Percentiles rank a stretch among this genome's conserved stretches.
Evolutionary conservation across 2,888 invertebrate species (phyloP).

Genomic region (Diaperis boleti): DNA sequence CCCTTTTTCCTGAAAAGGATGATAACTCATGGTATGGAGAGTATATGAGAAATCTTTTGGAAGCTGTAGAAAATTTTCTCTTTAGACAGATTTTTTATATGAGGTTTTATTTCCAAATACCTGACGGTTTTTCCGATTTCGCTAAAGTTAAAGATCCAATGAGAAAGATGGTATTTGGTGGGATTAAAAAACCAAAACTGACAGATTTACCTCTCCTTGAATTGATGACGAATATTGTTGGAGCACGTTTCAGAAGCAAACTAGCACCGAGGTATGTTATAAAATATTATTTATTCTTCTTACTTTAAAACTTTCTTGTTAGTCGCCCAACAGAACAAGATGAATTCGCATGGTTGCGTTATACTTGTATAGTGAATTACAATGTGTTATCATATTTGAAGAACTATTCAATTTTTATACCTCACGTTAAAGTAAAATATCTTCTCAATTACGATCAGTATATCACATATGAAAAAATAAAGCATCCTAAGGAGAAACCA

Average conservation of each 20-base stretch:
- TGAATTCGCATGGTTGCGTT: slow-evolving; percentile 43
- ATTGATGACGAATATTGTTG: slow-evolving; percentile 57
- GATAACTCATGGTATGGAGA: slow-evolving; percentile 47
- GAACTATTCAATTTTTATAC: slow-evolving; percentile 60
- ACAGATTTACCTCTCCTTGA: slow-evolving; percentile 55
- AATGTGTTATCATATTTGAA: slow-evolving; percentile 61
- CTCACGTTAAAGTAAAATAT: slow-evolving; percentile 63
- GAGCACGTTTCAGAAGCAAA: slow-evolving; percentile 33
- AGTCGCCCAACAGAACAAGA: not conserved
- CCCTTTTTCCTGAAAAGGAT: slow-evolving; percentile 53
- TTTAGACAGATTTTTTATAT: slow-evolving; percentile 59
- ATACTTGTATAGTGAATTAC: slow-evolving; percentile 58
- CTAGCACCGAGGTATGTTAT: not conserved
- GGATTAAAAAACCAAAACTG: slow-evolving; percentile 21
- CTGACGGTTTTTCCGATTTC: slow-evolving; percentile 51
- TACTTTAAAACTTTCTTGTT: not conserved
- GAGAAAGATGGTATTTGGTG: slow-evolving; percentile 31
- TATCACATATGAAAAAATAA: slow-evolving; percentile 48
- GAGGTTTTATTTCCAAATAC: slow-evolving; percentile 55
- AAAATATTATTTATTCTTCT: too few relatives aligned
- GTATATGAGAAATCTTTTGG: slow-evolving; percentile 53
- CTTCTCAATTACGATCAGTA: slow-evolving; percentile 65
- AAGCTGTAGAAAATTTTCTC: slow-evolving; percentile 64
- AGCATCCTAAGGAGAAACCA: slow-evolving; percentile 31
- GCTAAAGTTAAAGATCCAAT: slow-evolving; percentile 30